Conservation (phyloP, 2,888 invertebrate genomes). For the Aspidiotus rigidus region DNA sequence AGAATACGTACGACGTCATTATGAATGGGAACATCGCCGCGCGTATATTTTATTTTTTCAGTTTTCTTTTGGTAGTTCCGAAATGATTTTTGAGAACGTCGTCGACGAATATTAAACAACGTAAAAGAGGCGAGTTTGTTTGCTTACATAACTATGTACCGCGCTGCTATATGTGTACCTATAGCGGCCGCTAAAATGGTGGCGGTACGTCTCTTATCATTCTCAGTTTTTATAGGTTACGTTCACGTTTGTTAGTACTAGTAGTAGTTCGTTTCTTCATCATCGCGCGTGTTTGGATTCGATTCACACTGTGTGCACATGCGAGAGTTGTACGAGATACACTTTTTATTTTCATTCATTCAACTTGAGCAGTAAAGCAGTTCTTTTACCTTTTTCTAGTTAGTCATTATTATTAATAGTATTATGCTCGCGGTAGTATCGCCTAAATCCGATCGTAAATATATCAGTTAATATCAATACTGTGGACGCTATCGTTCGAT, state of each 20-base stretch:
- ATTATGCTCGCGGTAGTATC: constrained; percentile 2
- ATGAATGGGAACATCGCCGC: background rate
- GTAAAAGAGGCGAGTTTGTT: constrained; percentile 3
- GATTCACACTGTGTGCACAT: background rate
- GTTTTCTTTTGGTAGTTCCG: background rate
- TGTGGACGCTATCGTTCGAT: too few species aligned
- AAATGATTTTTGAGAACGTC: background rate
- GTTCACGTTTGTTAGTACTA: background rate
- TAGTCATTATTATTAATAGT: background rate
- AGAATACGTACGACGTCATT: background rate
- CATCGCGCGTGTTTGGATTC: background rate
- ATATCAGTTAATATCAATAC: too few species aligned
- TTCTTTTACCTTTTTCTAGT: background rate
- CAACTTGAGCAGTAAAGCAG: background rate
- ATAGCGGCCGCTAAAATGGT: background rate
- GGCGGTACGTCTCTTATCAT: constrained; percentile 2
- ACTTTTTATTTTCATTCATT: background rate
- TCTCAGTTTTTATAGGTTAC: constrained; percentile 1
- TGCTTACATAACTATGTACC: constrained; percentile 1
- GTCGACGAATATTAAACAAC: background rate
- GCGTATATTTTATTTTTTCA: background rate
- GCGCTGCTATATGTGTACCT: background rate
- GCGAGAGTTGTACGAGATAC: background rate
- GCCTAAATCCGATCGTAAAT: background rate
- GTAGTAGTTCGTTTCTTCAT: too few species aligned